Conservation (phyloP, 2,888 invertebrate species). For the Luperina testacea region DNA sequence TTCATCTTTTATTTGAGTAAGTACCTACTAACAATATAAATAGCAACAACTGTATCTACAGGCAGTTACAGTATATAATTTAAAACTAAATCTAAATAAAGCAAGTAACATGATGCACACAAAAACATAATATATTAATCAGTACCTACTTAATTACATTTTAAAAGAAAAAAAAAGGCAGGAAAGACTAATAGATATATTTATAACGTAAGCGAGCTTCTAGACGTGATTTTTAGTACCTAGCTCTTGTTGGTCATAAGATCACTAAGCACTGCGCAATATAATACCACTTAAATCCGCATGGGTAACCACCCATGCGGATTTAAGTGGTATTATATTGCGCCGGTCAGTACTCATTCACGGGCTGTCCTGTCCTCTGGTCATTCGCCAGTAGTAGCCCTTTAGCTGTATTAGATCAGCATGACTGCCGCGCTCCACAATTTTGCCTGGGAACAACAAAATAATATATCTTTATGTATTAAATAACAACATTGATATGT, state of each 20-base stretch:
- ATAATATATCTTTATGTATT: not conserved
- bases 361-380: slow-evolving; percentile 81
- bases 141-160: not conserved
- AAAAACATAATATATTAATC: slow-evolving; percentile 12
- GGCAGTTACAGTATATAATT: not conserved
- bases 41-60: slow-evolving; percentile 5
- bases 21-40: slow-evolving; percentile 23
- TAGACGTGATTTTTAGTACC: not conserved
- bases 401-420: slow-evolving; percentile 91
- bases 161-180: not conserved
- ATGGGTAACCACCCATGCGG: too few species aligned
- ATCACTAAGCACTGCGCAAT: not conserved
- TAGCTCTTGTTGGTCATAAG: not conserved
- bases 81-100: slow-evolving; percentile 8
- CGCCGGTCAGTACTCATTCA: slow-evolving; percentile 55
- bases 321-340: too few species aligned
- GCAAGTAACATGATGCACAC: not conserved
- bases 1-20: slow-evolving; percentile 43
- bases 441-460: slow-evolving; percentile 87
- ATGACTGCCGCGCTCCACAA: slow-evolving; percentile 94
- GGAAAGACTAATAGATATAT: not conserved
- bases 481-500: not conserved
- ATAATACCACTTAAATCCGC: not conserved
- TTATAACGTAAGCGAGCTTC: not conserved
- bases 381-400: slow-evolving; percentile 92